These are phyloP conservation scores for Amphilophus citrinellus DNA, from an alignment of 2,113 vertebrate genomes.

Conservation along the genomic window DNA sequence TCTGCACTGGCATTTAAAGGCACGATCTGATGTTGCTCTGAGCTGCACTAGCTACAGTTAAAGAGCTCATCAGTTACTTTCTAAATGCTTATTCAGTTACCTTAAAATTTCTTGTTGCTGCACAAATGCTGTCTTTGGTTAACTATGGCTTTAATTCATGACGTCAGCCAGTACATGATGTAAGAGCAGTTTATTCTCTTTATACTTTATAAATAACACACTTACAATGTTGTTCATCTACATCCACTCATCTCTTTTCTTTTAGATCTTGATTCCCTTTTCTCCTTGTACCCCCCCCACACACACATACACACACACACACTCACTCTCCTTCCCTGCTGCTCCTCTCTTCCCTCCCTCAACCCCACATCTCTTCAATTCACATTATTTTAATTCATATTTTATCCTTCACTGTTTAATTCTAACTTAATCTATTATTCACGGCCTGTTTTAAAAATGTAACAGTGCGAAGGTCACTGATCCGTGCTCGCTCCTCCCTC, in stretches of 20 bases:
- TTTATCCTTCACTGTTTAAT: conserved; percentile 63
- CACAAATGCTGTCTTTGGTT: not conserved
- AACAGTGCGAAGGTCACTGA: conserved; percentile 71
- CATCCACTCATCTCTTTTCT: conserved; percentile 48
- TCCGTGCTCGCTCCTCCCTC: conserved; percentile 30
- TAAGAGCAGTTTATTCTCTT: not conserved
- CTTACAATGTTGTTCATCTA: conserved; percentile 22
- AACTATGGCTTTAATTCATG: not conserved
- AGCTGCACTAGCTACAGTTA: not conserved
- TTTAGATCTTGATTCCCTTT: conserved; percentile 31
- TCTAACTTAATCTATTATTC: conserved; percentile 72
- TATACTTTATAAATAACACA: conserved; percentile 19
- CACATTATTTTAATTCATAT: conserved; percentile 70
- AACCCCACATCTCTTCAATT: conserved; percentile 38
- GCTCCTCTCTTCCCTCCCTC: not conserved
- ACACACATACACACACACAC: not conserved
- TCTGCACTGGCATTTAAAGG: conserved; percentile 6
- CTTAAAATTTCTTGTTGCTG: not conserved
- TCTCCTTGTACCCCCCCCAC: not conserved
- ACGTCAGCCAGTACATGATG: not conserved
- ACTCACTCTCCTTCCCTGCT: not conserved
- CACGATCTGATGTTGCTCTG: not conserved
- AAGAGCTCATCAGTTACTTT: not conserved
- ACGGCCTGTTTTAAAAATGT: conserved; percentile 70
- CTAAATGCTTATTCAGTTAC: not conserved